Evolutionary conservation across 2,113 vertebrate genomes (phyloP), one percentile per base, ranked within the genome.

Genomic region (Thermophis baileyi): DNA sequence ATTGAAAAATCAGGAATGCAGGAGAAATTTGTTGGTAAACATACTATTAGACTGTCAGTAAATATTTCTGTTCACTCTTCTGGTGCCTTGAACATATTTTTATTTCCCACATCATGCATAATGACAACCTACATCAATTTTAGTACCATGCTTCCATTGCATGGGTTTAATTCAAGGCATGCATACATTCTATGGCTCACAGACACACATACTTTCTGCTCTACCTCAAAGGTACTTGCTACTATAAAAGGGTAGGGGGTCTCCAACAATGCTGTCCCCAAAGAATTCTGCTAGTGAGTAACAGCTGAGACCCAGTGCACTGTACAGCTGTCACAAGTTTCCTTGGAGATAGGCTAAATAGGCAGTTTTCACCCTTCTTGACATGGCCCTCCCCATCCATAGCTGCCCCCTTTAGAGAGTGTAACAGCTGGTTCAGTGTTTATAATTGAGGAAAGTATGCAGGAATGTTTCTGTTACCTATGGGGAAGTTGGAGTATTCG

Each of bases 61-160:
- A 96, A 1, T 4, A 44, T 14, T 63, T 91, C 0, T 8, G 25
- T 90, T 90, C n/a, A 51, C 49, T 35, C 69, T 10, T 40, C 3
- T 74, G 74, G 40, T 35, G 1, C 0, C 0, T 0, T 0, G 92
- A 87, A 53, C 92, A 87, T 30, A n/a, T 0, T 87, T 88, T 0
- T 90, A 49, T 51, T 87, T 47, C 60, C 40, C 87, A 54, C 16
- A 85, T 53, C 53, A 54, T 89, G 89, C 92, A 88, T 49, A 92
- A 46, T 14, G 0, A 85, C 7, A 6, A 2, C 1, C 69, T 9
- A 6, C 54, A 90, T 85, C 3, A 54, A 14, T 2, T 87, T 55
- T 74, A 6, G 1, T 93, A 18, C 47, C 1, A n/a, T 3, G 1
- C 49, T 69, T 53, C 11, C 50, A 55, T 12, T 50, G n/a, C 88